Conservation (phyloP, 2,797 vertebrate genomes). For the Diglossa cyanea region DNA sequence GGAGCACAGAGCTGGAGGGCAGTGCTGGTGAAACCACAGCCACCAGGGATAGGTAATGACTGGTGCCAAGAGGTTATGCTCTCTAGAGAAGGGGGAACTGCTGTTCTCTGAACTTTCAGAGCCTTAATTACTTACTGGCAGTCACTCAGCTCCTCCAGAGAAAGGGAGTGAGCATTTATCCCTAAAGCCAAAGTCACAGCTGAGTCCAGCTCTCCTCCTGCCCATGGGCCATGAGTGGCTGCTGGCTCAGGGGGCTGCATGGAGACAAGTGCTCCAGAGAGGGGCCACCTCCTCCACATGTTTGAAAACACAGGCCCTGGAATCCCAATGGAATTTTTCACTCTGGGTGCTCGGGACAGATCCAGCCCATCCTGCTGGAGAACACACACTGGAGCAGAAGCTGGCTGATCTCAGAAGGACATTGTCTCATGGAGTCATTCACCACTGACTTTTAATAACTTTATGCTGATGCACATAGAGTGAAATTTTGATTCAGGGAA, state of each 20-base stretch:
- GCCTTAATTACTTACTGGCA: slow-evolving; percentile 16
- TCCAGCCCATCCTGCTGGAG: neutral
- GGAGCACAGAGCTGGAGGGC: neutral
- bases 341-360: neutral
- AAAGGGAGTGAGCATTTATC: neutral
- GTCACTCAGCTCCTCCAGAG: slow-evolving; percentile 3
- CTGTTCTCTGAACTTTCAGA: neutral
- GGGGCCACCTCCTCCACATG: neutral
- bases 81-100: neutral
- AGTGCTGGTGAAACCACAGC: neutral
- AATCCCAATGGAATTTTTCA: neutral
- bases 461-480: neutral
- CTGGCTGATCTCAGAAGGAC: neutral
- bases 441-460: neutral
- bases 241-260: neutral
- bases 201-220: neutral
- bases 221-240: neutral
- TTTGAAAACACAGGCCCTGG: neutral
- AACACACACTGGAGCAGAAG: neutral
- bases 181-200: neutral
- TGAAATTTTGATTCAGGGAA: neutral
- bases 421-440: neutral
- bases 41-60: neutral
- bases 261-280: neutral
- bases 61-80: neutral